Evolutionary conservation across 1,140 invertebrate species (phyloP).

Genomic region (Lineus longissimus): DNA sequence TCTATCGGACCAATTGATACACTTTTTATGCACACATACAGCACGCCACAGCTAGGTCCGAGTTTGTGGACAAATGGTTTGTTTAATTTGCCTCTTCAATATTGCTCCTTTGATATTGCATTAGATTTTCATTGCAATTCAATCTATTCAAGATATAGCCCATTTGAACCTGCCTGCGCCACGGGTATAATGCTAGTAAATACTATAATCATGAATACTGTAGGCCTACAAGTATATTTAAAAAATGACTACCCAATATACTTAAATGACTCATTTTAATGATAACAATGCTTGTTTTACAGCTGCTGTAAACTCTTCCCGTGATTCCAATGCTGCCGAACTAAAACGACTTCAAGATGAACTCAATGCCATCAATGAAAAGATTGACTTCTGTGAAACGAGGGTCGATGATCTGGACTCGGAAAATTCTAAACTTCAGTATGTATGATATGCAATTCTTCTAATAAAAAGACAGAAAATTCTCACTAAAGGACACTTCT

Average conservation of each 20-base stretch:
- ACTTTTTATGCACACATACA: too few relatives aligned
- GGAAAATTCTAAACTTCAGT: slow-evolving; percentile 44
- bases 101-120: too few relatives aligned
- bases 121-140: too few relatives aligned
- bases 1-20: too few relatives aligned
- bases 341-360: slow-evolving; percentile 32
- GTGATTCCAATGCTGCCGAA: slow-evolving; percentile 39
- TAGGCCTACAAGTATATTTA: neutral
- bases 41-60: slow-evolving; percentile 7
- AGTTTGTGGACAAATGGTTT: neutral
- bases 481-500: too few relatives aligned
- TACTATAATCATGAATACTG: neutral
- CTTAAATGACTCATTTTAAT: neutral
- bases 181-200: neutral
- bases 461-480: too few relatives aligned
- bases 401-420: slow-evolving; percentile 36
- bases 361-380: slow-evolving; percentile 35
- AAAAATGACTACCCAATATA: neutral
- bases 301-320: slow-evolving; percentile 44
- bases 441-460: slow-evolving; percentile 24
- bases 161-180: too few relatives aligned
- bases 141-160: too few relatives aligned
- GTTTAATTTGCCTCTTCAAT: neutral
- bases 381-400: slow-evolving; percentile 32
- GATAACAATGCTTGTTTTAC: slow-evolving; percentile 6